phyloP scores from a whole-genome alignment of 2,113 vertebrate genomes.

The Riparia riparia region DNA sequence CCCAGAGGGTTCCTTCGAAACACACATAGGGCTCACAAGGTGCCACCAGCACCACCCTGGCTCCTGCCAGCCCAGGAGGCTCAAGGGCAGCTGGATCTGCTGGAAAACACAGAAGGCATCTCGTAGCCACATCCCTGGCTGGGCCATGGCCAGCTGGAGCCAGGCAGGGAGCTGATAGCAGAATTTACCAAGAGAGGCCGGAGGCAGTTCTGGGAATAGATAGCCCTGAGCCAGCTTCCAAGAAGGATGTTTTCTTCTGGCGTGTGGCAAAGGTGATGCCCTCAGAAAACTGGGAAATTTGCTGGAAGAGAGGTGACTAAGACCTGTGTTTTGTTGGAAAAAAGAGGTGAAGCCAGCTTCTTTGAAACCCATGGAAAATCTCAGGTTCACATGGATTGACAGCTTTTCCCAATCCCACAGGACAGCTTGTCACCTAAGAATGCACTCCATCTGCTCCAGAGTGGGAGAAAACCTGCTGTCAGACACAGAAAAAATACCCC shows the following conservation, averaged over 20 bases:
- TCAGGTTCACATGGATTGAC: rapidly evolving
- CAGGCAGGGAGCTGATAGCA: background rate
- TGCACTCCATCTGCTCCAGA: background rate
- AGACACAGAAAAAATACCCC: background rate
- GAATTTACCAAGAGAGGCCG: background rate
- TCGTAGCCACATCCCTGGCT: rapidly evolving
- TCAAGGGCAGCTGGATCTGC: rapidly evolving
- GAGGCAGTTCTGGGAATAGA: background rate
- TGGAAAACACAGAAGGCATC: background rate
- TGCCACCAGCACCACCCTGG: background rate
- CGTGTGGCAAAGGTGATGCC: background rate
- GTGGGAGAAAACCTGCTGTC: background rate
- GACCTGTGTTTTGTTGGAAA: background rate
- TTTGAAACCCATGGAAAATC: background rate
- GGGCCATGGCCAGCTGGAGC: background rate
- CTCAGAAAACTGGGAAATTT: background rate
- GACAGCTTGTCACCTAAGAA: background rate
- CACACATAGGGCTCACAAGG: background rate
- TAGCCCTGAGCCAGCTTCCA: rapidly evolving
- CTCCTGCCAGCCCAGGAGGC: background rate
- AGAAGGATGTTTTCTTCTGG: background rate
- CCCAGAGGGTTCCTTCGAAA: rapidly evolving
- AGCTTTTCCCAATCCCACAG: rapidly evolving
- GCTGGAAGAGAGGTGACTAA: background rate
- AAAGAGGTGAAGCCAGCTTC: background rate